These are phyloP conservation scores for Trachymyrmex septentrionalis DNA, from an alignment of 1,140 invertebrate species.

Conservation along the genomic window DNA sequence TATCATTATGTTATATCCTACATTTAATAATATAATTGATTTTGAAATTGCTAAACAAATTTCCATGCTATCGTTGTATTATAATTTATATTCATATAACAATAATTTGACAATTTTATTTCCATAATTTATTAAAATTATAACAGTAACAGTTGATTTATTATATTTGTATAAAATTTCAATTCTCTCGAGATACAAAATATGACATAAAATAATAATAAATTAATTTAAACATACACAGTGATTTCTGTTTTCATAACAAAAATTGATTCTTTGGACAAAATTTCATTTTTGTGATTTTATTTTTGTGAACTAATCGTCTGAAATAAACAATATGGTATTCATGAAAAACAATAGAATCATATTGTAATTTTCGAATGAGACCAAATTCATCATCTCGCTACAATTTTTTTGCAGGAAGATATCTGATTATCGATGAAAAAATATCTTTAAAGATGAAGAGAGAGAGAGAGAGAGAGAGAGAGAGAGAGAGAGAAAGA, in stretches of 20 bases:
- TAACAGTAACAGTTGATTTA: background rate
- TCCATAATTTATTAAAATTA: slow-evolving; percentile 13
- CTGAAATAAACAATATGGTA: background rate
- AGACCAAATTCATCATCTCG: background rate
- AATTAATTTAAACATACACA: background rate
- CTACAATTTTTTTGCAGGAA: background rate
- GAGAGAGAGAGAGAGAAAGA: too few relatives aligned
- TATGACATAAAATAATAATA: slow-evolving; percentile 8
- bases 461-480: too few relatives aligned
- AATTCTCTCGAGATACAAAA: background rate
- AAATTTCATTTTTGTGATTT: background rate
- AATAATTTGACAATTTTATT: slow-evolving; percentile 5
- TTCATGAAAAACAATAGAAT: background rate
- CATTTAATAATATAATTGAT: background rate
- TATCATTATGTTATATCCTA: background rate
- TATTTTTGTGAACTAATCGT: background rate
- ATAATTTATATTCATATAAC: background rate
- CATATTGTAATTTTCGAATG: background rate
- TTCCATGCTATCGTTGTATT: background rate
- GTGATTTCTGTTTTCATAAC: background rate
- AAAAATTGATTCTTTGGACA: background rate
- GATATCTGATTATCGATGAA: background rate
- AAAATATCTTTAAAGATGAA: background rate
- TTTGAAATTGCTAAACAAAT: background rate
- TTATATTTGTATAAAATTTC: background rate